Percentiles rank a stretch among this genome's conserved stretches.
Evolutionary conservation across 1,140 invertebrate species (phyloP).

Genomic region (Phymastichus coffea): DNA sequence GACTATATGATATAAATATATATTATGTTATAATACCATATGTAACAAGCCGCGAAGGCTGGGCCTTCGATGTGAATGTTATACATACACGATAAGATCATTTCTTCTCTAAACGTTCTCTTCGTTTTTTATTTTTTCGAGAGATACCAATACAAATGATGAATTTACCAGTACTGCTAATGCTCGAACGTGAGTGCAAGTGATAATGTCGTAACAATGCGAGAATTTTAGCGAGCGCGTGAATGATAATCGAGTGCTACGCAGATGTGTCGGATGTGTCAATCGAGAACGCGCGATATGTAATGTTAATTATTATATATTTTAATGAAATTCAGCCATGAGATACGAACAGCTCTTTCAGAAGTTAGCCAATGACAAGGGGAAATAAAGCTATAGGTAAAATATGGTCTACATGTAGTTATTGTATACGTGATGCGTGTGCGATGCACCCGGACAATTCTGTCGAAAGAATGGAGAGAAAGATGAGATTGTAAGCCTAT

Average conservation of each 20-base stretch:
- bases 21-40: too few species aligned
- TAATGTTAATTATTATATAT: too few species aligned
- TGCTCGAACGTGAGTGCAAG: neutral
- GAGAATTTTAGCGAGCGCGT: neutral
- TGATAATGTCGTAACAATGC: slow-evolving; percentile 12
- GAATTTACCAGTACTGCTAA: neutral
- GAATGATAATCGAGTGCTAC: too few species aligned
- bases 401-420: slow-evolving; percentile 23
- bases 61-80: slow-evolving; percentile 33
- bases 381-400: slow-evolving; percentile 3
- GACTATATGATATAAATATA: slow-evolving; percentile 32
- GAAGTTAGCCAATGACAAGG: too few species aligned
- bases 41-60: slow-evolving; percentile 34
- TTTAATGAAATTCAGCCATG: too few species aligned
- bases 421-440: slow-evolving; percentile 15
- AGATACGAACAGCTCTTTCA: too few species aligned
- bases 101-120: neutral
- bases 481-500: slow-evolving; percentile 24
- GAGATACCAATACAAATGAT: neutral
- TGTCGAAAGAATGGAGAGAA: slow-evolving; percentile 8
- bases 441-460: neutral
- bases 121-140: neutral
- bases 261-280: too few species aligned
- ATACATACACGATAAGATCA: neutral
- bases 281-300: too few species aligned